Evolutionary conservation across 2,113 vertebrate genomes (phyloP), one percentile per base, ranked within the genome.

Genomic region (Gavia stellata): DNA sequence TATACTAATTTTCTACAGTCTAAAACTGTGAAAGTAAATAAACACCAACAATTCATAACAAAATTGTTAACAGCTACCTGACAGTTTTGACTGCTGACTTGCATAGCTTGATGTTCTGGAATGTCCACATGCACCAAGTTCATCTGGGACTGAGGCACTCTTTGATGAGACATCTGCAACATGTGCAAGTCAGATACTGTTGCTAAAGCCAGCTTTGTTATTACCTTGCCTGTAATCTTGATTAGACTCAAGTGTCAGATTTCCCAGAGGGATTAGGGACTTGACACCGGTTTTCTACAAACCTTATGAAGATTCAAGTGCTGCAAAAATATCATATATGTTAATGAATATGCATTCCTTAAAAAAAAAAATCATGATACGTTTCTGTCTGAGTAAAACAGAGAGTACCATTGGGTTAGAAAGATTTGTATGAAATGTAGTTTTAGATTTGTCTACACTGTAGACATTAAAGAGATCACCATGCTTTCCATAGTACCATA

Each of bases 41-140:
- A 65, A 34, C 26, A 33, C 18, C 17, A 58, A 56, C 5, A 73
- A 65, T 24, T 61, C 4, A 14, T 59, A 65, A 59, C 66, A 86
- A 71, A 96, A 66, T 61, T 66, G n/a, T 49, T 52, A 86, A 58
- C 36, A 73, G 73, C 47, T 98, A 99, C 99, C 99, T 98, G 99
- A 99, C 65, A 99, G 97, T 98, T 99, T 99, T 38, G 99, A 99
- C 53, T 99, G 99, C 97, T 99, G 98, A 95, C 99, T 99, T 87
- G 99, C 98, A 91, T 99, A 98, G 97, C 99, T 99, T 65, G 99
- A 98, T 53, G 98, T 99, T 97, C 99, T 98, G 36, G 99, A 99
- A 98, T 99, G 99, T 91, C 99, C 98, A 61, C 97, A 98, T 20
- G 97, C 97, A 66, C 98, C 96, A 68, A 99, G 97, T 94, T 99